phyloP scores from a whole-genome alignment of 2,113 vertebrate species.

The Alligator mississippiensis region DNA sequence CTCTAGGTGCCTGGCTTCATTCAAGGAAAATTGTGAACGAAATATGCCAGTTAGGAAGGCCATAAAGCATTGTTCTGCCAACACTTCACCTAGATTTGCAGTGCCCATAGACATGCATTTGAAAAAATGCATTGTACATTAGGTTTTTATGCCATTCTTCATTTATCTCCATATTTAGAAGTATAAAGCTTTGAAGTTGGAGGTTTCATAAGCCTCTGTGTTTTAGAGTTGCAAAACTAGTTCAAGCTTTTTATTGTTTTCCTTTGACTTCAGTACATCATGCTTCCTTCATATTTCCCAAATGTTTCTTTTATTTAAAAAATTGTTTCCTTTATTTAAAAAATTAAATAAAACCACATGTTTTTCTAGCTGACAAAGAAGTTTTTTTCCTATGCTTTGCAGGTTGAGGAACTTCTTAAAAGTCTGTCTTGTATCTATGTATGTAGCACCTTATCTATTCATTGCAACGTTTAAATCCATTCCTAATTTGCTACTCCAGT shows the following conservation, averaged over 20 bases:
- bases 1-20: constrained; percentile 20
- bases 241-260: not conserved
- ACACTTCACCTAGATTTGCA: not conserved
- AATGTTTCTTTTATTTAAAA: not conserved
- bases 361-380: not conserved
- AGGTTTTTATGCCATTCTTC: constrained; percentile 2
- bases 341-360: not conserved
- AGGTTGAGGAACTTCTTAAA: not conserved
- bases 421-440: not conserved
- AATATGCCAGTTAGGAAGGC: constrained; percentile 9
- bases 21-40: constrained; percentile 41
- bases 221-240: not conserved
- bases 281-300: not conserved
- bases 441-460: not conserved
- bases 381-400: not conserved
- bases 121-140: not conserved
- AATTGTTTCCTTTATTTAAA: not conserved
- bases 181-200: not conserved
- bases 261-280: not conserved
- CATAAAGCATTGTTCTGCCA: constrained; percentile 30
- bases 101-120: not conserved
- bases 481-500: not conserved
- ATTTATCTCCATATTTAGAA: constrained; percentile 34
- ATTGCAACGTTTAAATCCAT: not conserved
- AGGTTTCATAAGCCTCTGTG: not conserved